A percentile compares a stretch with the other conserved stretches of the same genome.
These are phyloP conservation scores for Lichenostomus cassidix DNA, from an alignment of 2,113 vertebrate genomes.

Conservation along the genomic window DNA sequence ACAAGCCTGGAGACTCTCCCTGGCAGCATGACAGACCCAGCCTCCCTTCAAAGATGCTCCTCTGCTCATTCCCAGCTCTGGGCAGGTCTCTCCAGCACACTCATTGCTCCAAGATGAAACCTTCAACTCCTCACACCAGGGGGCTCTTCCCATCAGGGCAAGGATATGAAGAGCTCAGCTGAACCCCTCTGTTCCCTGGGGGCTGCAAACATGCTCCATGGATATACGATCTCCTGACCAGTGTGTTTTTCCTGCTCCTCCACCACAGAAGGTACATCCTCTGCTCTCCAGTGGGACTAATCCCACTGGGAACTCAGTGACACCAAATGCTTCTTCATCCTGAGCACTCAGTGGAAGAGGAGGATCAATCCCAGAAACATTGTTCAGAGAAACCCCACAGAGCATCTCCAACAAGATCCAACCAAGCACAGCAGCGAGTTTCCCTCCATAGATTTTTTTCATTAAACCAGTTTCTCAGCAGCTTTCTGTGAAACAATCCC, in stretches of 20 bases:
- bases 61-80: not conserved
- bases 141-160: not conserved
- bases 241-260: not conserved
- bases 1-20: not conserved
- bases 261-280: not conserved
- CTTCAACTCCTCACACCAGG: not conserved
- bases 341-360: accelerated
- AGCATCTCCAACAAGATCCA: not conserved
- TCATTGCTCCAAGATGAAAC: not conserved
- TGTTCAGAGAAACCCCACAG: not conserved
- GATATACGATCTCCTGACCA: accelerated
- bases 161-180: accelerated
- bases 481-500: not conserved
- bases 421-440: not conserved
- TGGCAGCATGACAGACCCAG: accelerated
- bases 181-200: accelerated
- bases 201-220: not conserved
- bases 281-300: not conserved
- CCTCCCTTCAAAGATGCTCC: not conserved
- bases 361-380: not conserved
- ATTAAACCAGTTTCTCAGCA: not conserved
- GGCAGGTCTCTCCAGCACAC: not conserved
- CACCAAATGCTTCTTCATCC: not conserved
- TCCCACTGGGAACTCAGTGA: accelerated
- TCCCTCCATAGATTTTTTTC: not conserved